Conservation (phyloP, 2,888 invertebrate species). For the Andrena camellia region DNA sequence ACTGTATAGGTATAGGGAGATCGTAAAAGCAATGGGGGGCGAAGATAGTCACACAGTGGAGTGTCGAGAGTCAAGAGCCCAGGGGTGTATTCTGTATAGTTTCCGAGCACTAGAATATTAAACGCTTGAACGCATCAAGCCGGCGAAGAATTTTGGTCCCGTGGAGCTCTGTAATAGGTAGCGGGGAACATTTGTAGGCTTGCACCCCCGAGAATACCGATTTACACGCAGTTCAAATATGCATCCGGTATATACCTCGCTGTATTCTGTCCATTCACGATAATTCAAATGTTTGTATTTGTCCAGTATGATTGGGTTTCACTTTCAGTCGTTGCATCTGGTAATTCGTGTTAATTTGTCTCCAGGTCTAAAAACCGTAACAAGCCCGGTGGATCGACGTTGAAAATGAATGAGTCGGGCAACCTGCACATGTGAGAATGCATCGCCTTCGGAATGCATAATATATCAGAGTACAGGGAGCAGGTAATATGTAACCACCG, state of each 20-base stretch:
- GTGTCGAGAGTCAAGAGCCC: constrained; percentile 1
- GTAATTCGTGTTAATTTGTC: neutral
- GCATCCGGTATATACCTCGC: no score
- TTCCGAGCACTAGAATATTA: neutral
- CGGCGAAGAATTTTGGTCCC: no score
- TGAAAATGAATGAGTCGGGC: constrained; percentile 71
- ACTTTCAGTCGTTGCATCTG: neutral
- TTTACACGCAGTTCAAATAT: no score
- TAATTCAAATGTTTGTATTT: neutral
- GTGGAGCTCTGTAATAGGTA: no score
- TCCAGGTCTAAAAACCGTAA: constrained; percentile 2
- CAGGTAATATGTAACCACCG: constrained; percentile 66
- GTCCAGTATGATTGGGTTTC: neutral
- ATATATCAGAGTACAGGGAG: constrained; percentile 66
- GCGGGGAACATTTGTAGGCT: no score
- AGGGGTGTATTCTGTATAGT: neutral
- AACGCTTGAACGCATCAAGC: no score
- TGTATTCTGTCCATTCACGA: no score
- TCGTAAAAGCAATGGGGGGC: neutral
- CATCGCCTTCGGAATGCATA: constrained; percentile 75
- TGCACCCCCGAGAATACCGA: no score
- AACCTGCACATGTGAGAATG: constrained; percentile 61
- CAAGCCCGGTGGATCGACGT: constrained; percentile 64
- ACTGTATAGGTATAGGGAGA: neutral
- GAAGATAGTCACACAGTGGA: neutral